Evolutionary conservation across 2,888 invertebrate genomes (phyloP), one percentile per base, ranked within the genome.

Genomic region (Trichopoda pennipes): DNA sequence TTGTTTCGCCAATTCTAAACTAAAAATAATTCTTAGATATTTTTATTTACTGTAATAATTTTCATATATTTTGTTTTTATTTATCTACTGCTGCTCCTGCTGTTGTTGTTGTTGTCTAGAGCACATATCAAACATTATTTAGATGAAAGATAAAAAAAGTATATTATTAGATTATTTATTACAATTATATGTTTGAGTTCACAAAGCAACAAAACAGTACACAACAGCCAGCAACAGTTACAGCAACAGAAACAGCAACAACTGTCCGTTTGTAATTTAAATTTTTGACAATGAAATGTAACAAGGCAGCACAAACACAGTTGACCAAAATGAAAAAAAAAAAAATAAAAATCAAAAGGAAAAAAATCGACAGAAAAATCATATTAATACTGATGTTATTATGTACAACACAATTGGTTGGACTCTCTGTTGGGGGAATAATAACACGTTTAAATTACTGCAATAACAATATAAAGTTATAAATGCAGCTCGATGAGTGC

Each of bases 101-200:
- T 44, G 60, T 14, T 44, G 42, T 44, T 47, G 28, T 32, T 64
- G 17, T 64, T 49, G 38, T 68, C 51, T 32, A 12, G 47, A 49
- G 58, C 44, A n/a, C n/a, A 56, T 51, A 77, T 77, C 63, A 70
- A 42, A 49, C 70, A 77, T 64, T 70, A 64, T 63, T 69, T 21
- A 78, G 83, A 83, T 77, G 64, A 55, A 21, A 77, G 77, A 83
- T 80, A 80, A 77, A 42, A 28, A 76, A 69, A 16, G n/a, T 51
- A 56, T 69, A 83, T 70, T 80, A 69, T 74, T 80, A 70, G 70
- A 80, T 77, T 69, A 83, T 80, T 80, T 83, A 83, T 77, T 77
- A 70, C 77, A 83, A 83, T 80, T 80, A 80, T 80, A 75, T 77
- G 68, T 69, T 56, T 44, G 49, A 68, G 68, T 56, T 63, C 21